phyloP scores from a whole-genome alignment of 1,140 invertebrate genomes.

The Drosophila rufa region DNA sequence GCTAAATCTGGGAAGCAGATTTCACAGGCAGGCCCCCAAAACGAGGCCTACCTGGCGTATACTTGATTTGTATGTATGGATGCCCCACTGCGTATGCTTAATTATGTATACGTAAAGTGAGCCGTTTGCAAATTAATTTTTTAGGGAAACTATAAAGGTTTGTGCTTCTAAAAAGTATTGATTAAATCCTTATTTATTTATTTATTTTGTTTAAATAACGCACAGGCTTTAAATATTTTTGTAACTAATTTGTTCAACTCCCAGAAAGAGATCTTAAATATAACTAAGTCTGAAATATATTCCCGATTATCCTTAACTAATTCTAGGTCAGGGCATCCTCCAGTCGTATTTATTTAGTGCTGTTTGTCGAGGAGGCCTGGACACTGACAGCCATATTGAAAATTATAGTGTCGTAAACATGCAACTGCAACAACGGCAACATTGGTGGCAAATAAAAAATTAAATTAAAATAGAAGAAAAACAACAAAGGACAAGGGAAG shows the following conservation, averaged over 20 bases:
- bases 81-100: constrained; percentile 4
- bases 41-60: constrained; percentile 1
- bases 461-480: constrained; percentile 76
- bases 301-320: background rate
- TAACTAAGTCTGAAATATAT: too few species aligned
- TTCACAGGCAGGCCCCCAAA: background rate
- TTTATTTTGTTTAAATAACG: too few species aligned
- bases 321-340: background rate
- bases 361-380: background rate
- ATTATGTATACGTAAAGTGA: too few species aligned
- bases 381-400: constrained; percentile 60
- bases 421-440: constrained; percentile 60
- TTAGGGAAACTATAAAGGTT: background rate
- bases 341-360: background rate
- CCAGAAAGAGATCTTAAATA: too few species aligned
- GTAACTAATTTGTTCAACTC: too few species aligned
- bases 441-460: constrained; percentile 51
- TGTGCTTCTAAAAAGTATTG: too few species aligned
- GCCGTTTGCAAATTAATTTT: background rate
- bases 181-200: too few species aligned
- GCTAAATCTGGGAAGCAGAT: background rate
- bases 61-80: background rate
- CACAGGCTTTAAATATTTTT: too few species aligned
- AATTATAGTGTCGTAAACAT: constrained; percentile 79
- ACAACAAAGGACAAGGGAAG: background rate